Conservation (phyloP, 2,888 invertebrate genomes). For the Hemicrepidius hirtus region DNA sequence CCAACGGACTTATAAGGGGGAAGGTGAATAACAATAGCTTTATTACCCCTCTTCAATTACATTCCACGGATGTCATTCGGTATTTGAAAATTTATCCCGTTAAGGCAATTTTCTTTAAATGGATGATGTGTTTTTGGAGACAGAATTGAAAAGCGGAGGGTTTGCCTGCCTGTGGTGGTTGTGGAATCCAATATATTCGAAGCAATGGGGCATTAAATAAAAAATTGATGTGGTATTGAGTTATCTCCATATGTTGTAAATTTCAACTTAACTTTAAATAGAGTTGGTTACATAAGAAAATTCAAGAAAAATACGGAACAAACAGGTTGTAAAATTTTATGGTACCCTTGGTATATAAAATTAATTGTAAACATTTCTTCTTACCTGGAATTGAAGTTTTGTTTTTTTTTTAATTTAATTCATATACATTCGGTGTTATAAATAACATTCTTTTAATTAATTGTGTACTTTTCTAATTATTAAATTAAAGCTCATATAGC, state of each 20-base stretch:
- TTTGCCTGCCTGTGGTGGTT: conserved; percentile 4
- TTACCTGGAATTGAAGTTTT: too few species aligned
- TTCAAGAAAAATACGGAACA: too few species aligned
- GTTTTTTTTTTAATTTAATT: too few species aligned
- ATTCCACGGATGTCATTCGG: not conserved
- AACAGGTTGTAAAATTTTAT: too few species aligned
- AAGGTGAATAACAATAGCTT: not conserved
- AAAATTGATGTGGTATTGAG: conserved; percentile 27
- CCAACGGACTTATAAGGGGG: too few species aligned
- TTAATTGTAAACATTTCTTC: too few species aligned
- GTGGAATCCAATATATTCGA: conserved; percentile 30
- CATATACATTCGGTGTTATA: too few species aligned
- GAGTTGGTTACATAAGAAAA: not conserved
- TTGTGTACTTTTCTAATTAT: too few species aligned
- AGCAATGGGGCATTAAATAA: conserved; percentile 33
- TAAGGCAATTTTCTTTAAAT: conserved; percentile 4
- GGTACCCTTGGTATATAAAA: too few species aligned
- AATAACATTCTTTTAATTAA: too few species aligned
- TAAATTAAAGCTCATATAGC: too few species aligned
- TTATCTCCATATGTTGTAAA: conserved; percentile 30
- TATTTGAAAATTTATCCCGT: not conserved
- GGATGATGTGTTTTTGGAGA: conserved; percentile 9
- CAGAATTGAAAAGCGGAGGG: conserved; percentile 29
- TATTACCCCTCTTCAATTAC: not conserved
- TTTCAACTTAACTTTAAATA: conserved; percentile 30